Evolutionary conservation across 2,113 vertebrate genomes (phyloP).

Genomic region (Neolamprologus variostigma): DNA sequence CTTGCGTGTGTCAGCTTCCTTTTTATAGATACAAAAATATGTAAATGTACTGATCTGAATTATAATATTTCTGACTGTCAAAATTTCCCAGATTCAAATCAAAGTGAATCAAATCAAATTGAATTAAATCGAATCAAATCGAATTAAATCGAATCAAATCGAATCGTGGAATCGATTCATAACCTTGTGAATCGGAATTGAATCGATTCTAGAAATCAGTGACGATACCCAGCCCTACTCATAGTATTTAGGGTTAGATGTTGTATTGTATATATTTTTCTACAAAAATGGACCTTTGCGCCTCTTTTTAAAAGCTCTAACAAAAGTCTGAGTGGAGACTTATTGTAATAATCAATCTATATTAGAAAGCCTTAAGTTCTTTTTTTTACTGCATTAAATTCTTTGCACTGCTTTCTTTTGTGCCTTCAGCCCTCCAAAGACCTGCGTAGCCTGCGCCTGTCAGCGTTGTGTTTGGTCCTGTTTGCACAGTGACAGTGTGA

Average conservation of each 20-base stretch:
- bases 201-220: too few species aligned
- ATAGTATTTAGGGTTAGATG: neutral
- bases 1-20: too few species aligned
- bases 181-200: too few species aligned
- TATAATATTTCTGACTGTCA: too few species aligned
- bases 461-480: slow-evolving; percentile 26
- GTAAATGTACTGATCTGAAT: too few species aligned
- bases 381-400: neutral
- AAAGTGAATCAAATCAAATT: too few species aligned
- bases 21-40: too few species aligned
- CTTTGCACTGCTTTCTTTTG: neutral
- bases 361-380: neutral
- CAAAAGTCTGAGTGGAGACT: neutral
- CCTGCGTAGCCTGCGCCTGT: neutral
- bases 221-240: neutral
- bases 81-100: too few species aligned
- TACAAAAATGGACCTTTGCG: neutral
- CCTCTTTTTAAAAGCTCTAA: neutral
- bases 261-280: neutral
- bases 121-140: too few species aligned
- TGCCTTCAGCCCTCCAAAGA: neutral
- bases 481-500: slow-evolving; percentile 39
- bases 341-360: neutral
- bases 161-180: too few species aligned
- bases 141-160: too few species aligned